Conservation (phyloP, 2,888 invertebrate species). For the Ormyrus labotus region DNA sequence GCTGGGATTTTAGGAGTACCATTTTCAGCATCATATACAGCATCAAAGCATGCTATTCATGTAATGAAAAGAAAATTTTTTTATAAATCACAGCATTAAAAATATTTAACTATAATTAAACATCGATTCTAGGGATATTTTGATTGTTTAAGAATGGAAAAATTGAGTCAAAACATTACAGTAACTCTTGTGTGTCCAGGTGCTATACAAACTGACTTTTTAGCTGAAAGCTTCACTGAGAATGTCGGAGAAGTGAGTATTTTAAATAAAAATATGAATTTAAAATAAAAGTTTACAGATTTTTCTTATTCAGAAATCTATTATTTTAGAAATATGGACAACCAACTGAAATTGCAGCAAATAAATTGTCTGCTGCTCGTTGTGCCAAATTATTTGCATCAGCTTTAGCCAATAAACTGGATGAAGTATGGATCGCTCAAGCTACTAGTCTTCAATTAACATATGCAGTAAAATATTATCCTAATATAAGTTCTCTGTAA, state of each 20-base stretch:
- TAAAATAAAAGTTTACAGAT: not conserved
- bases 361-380: conserved; percentile 78
- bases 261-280: conserved; percentile 7
- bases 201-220: conserved; percentile 84
- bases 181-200: conserved; percentile 87
- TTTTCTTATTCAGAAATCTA: conserved; percentile 45
- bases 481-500: conserved; percentile 65
- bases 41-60: conserved; percentile 86
- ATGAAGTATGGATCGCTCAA: conserved; percentile 83
- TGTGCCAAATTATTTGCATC: conserved; percentile 80
- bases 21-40: conserved; percentile 84
- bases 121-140: conserved; percentile 82
- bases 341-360: conserved; percentile 74
- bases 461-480: conserved; percentile 66
- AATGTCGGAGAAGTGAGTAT: conserved; percentile 78
- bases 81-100: conserved; percentile 7
- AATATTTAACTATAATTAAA: not conserved
- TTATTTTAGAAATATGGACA: conserved; percentile 72
- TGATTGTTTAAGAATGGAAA: conserved; percentile 80
- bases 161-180: conserved; percentile 78
- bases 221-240: conserved; percentile 83
- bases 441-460: conserved; percentile 61
- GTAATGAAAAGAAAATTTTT: conserved; percentile 74
- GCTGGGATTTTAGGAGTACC: conserved; percentile 84
- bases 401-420: conserved; percentile 79